phyloP scores from a whole-genome alignment of 2,113 vertebrate genomes.

The Tor tambroides region DNA sequence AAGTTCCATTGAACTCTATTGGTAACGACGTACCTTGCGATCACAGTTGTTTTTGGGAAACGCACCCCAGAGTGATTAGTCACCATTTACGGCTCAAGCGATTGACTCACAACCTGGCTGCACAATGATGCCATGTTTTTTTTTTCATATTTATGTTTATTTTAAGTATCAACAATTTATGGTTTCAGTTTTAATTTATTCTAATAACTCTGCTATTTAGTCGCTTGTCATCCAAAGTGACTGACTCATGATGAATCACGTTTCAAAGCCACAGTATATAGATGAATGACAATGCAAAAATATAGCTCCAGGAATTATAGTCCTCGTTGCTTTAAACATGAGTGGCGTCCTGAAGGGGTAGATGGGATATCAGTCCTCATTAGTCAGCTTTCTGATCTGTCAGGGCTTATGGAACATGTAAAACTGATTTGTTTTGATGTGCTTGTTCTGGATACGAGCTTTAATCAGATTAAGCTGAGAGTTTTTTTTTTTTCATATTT shows the following conservation, averaged over 20 bases:
- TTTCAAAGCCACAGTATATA: neutral
- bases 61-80: neutral
- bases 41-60: too few relatives aligned
- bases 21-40: too few relatives aligned
- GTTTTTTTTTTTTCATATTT: neutral
- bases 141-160: neutral
- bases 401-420: slow-evolving; percentile 49
- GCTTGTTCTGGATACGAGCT: neutral
- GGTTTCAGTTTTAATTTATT: neutral
- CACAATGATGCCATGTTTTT: neutral
- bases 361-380: slow-evolving; percentile 67
- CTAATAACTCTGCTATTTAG: neutral
- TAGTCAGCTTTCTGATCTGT: slow-evolving; percentile 67
- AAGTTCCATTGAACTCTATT: neutral
- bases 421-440: slow-evolving; percentile 35
- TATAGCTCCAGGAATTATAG: neutral
- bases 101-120: neutral
- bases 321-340: slow-evolving; percentile 58
- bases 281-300: neutral
- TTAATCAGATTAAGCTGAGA: slow-evolving; percentile 18
- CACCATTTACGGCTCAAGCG: neutral
- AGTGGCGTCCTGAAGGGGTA: slow-evolving; percentile 63
- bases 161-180: neutral
- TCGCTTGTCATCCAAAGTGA: neutral
- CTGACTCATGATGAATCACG: neutral